Conservation (phyloP, 2,888 invertebrate species). For the Cerceris rybyensis region DNA sequence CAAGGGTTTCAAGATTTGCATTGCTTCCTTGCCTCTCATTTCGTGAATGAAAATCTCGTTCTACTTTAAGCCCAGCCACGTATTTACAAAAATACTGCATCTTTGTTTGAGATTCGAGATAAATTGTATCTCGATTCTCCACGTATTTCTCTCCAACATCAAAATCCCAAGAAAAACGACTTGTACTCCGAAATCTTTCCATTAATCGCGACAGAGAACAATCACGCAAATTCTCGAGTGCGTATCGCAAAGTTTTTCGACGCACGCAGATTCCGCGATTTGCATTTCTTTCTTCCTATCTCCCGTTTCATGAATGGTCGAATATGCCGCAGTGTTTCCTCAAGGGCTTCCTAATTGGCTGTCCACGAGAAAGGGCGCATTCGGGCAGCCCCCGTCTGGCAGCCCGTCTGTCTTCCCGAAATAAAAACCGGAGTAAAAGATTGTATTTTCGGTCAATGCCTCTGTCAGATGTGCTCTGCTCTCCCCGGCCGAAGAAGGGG, state of each 20-base stretch:
- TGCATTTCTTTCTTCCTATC: slow-evolving; percentile 22
- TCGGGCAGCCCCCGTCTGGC: slow-evolving; percentile 49
- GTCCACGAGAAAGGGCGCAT: slow-evolving; percentile 55
- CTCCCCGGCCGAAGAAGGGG: slow-evolving; percentile 46
- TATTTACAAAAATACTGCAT: too few species aligned
- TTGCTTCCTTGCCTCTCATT: too few species aligned
- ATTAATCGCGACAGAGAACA: too few species aligned
- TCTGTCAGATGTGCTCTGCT: slow-evolving; percentile 70
- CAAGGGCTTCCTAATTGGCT: slow-evolving; percentile 57
- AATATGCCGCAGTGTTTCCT: slow-evolving; percentile 45
- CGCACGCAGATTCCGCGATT: slow-evolving; percentile 16
- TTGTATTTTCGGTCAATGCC: slow-evolving; percentile 73
- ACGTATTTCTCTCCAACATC: too few species aligned
- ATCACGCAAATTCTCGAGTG: too few species aligned
- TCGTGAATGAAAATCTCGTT: too few species aligned
- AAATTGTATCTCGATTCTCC: too few species aligned
- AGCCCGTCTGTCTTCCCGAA: slow-evolving; percentile 58
- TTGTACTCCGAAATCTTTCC: too few species aligned
- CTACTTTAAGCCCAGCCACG: too few species aligned
- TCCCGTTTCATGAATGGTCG: slow-evolving; percentile 37
- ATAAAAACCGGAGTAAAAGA: slow-evolving; percentile 65
- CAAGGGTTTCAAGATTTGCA: too few species aligned
- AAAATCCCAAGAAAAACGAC: too few species aligned
- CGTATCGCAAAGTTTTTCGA: not conserved
- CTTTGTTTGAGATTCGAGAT: too few species aligned